A percentile compares a stretch with the other conserved stretches of the same genome.
Conservation (phyloP, 1,140 invertebrate genomes). For the Tetramorium alpestre region DNA sequence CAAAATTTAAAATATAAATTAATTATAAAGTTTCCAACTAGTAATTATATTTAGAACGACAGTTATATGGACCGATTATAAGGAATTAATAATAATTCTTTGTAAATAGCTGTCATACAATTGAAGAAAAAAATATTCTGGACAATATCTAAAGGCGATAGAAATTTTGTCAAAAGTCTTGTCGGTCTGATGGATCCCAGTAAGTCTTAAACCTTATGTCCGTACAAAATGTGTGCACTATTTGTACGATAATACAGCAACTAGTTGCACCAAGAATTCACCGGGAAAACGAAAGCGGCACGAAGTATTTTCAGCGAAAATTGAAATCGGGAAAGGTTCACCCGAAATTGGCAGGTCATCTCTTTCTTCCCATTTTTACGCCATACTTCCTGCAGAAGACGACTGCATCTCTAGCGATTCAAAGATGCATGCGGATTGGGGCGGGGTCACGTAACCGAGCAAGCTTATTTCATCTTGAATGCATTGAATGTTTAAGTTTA, state of each 20-base stretch:
- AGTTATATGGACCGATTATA: not conserved
- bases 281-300: not conserved
- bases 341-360: slow-evolving; percentile 10
- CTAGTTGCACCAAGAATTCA: not conserved
- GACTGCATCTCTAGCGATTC: slow-evolving; percentile 1
- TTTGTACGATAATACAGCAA: slow-evolving; percentile 5
- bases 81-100: not conserved
- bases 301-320: not conserved
- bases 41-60: not conserved
- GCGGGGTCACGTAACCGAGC: not conserved
- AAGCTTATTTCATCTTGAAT: slow-evolving; percentile 32
- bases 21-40: not conserved
- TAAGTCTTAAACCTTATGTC: not conserved
- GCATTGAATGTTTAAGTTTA: slow-evolving; percentile 25
- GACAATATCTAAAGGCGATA: not conserved
- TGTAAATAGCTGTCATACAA: not conserved
- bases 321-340: not conserved
- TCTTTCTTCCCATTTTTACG: slow-evolving; percentile 23
- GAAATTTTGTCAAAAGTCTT: not conserved
- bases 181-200: not conserved
- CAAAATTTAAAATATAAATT: not conserved
- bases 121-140: not conserved
- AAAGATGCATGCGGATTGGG: slow-evolving; percentile 23
- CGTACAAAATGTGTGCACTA: not conserved
- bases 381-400: not conserved